phyloP scores from a whole-genome alignment of 1,140 invertebrate species.

The Wiebesia pumilae region DNA sequence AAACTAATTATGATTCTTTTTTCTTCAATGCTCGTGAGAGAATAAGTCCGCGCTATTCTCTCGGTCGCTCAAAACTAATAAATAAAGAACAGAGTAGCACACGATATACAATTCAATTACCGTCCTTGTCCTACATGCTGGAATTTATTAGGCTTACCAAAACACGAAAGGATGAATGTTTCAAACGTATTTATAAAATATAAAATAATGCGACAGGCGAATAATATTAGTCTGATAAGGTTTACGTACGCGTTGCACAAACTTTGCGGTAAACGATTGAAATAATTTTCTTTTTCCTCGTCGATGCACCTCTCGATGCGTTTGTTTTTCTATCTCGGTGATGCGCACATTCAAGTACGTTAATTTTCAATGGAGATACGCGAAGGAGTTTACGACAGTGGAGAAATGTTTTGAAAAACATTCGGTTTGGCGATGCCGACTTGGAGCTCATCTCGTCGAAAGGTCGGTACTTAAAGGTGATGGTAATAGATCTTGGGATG shows the following conservation, averaged over 20 bases:
- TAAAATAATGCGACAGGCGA: background rate
- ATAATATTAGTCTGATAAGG: background rate
- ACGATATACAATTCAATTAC: background rate
- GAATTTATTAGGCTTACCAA: background rate
- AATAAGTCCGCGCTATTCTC: background rate
- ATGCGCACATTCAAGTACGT: background rate
- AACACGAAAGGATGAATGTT: background rate
- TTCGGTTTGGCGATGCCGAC: background rate
- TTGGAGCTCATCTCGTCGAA: background rate
- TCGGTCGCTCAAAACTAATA: background rate
- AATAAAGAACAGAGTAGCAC: background rate
- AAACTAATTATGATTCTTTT: background rate
- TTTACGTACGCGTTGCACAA: background rate
- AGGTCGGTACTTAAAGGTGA: background rate
- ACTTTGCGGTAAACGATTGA: background rate
- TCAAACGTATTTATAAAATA: background rate
- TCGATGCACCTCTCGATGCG: background rate
- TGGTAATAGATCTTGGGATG: background rate
- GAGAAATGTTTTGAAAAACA: background rate
- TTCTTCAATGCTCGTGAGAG: background rate
- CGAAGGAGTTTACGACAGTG: background rate
- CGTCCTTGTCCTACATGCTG: conserved; percentile 3
- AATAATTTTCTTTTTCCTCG: background rate
- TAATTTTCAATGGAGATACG: background rate
- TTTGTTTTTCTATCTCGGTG: background rate